Evolutionary conservation across 2,888 invertebrate species (phyloP).

Genomic region (Leucoptera coffeella): DNA sequence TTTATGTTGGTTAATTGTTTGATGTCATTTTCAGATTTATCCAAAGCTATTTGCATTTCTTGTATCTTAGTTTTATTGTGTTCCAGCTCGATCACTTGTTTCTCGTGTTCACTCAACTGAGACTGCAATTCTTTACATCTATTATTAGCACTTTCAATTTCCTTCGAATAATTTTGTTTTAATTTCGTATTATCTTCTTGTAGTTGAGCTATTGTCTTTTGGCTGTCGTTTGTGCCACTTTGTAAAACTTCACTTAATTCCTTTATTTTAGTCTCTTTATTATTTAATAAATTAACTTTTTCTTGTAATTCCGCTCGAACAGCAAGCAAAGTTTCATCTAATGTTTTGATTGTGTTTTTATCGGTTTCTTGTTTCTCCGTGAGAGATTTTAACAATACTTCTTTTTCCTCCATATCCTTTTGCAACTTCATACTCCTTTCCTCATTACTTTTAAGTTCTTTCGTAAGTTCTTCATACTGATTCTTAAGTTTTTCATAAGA

Average conservation of each 20-base stretch:
- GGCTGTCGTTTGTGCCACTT: slow-evolving; percentile 21
- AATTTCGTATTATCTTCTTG: slow-evolving; percentile 27
- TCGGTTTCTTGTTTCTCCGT: slow-evolving; percentile 19
- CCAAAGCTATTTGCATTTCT: slow-evolving; percentile 28
- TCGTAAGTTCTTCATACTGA: slow-evolving; percentile 16
- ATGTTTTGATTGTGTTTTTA: slow-evolving; percentile 14
- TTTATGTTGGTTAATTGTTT: slow-evolving; percentile 38
- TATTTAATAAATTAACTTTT: too few relatives aligned
- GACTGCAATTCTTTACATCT: slow-evolving; percentile 21
- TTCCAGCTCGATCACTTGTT: slow-evolving; percentile 21
- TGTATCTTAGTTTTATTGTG: slow-evolving; percentile 27
- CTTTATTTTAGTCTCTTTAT: slow-evolving; percentile 20
- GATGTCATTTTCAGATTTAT: slow-evolving; percentile 37
- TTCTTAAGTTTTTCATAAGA: slow-evolving; percentile 20
- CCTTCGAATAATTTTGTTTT: slow-evolving; percentile 22
- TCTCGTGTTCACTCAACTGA: slow-evolving; percentile 22
- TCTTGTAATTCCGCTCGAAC: too few relatives aligned
- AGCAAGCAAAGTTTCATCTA: too few relatives aligned
- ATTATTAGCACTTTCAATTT: slow-evolving; percentile 29
- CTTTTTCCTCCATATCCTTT: slow-evolving; percentile 23
- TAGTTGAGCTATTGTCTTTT: slow-evolving; percentile 19
- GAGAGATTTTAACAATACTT: slow-evolving; percentile 21
- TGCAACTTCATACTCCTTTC: slow-evolving; percentile 15
- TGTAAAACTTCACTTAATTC: slow-evolving; percentile 21
- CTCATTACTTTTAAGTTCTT: slow-evolving; percentile 19